Base-by-base conservation (phyloP, 2,113 vertebrate genomes). In the Rhynchopsitta pachyrhyncha region DNA sequence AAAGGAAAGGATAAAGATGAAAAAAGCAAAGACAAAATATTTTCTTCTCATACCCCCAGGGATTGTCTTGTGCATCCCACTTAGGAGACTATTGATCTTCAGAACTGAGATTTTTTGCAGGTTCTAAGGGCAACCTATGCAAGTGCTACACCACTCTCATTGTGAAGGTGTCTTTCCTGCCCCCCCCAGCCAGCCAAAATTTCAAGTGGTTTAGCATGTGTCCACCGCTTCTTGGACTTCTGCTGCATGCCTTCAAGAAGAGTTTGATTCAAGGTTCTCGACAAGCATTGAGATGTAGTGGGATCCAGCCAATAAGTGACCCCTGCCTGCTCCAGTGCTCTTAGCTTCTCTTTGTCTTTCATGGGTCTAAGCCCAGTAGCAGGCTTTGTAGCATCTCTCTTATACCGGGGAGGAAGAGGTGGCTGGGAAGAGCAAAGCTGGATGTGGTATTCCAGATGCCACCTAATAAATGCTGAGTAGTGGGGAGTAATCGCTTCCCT, bases 381-480 rank as follows among this genome's bases (percentile, higher is more conserved):
- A 52, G 31, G 55, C 47, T 90, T 75, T 28, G n/a, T 25, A 22
- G 20, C 20, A 49, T 68, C 29, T 68, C 13, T 41, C 9, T 69
- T 39, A 2, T 3, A 35, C 9, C 39, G 42, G 9, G 24, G 42
- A 85, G 50, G 42, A 74, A 24, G 49, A 37, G 19, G 39, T 70
- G 44, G 4, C 50, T 70, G 42, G 50, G 46, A 79, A 79, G 79
- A 75, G 50, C n/a, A 81, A 81, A 93, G 59, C 50, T 22, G 9
- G 33, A 19, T 0, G 0, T 2, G 1, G 9, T 67, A 24, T 92
- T 90, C 33, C 42, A 64, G 42, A 13, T 81, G 33, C 25, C 35
- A 18, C 60, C 27, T 57, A 78, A 4, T 47, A 69, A 52, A 13
- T 47, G 42, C 44, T 35, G 41, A 94, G 20, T 33, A 44, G 49